A percentile compares a stretch with the other conserved stretches of the same genome.
Conservation (phyloP, 2,888 invertebrate genomes). For the Ichneumoninae sp. region DNA sequence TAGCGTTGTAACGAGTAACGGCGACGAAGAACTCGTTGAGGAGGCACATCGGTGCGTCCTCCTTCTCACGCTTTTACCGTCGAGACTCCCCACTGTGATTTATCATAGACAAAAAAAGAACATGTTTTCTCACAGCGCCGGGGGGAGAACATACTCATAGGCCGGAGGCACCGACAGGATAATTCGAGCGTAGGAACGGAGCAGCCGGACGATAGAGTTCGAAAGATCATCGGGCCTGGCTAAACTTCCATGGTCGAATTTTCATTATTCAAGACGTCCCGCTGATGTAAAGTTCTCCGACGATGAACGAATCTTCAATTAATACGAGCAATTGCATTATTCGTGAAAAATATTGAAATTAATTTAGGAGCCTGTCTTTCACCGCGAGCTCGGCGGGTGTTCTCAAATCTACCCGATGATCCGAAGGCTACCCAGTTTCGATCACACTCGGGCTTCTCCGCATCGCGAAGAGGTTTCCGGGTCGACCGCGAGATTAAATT, state of each 20-base stretch:
- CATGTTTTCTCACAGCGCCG: constrained; percentile 58
- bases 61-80: constrained; percentile 71
- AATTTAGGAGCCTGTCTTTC: constrained; percentile 6
- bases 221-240: constrained; percentile 14
- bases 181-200: constrained; percentile 6
- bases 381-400: constrained; percentile 7
- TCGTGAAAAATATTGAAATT: constrained; percentile 22
- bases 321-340: constrained; percentile 53
- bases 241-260: constrained; percentile 9
- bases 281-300: background rate
- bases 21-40: constrained; percentile 1
- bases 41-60: constrained; percentile 55
- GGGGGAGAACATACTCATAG: constrained; percentile 24
- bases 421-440: constrained; percentile 26
- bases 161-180: constrained; percentile 28
- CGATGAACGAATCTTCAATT: constrained; percentile 35
- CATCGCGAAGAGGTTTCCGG: background rate
- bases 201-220: constrained; percentile 6
- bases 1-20: constrained; percentile 17
- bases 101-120: constrained; percentile 63
- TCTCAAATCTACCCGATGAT: constrained; percentile 7
- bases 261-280: constrained; percentile 11
- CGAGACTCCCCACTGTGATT: constrained; percentile 42
- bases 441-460: background rate
- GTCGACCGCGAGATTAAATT: background rate